Base-by-base conservation (phyloP, 2,888 invertebrate species). In the Chloroclysta siterata region DNA sequence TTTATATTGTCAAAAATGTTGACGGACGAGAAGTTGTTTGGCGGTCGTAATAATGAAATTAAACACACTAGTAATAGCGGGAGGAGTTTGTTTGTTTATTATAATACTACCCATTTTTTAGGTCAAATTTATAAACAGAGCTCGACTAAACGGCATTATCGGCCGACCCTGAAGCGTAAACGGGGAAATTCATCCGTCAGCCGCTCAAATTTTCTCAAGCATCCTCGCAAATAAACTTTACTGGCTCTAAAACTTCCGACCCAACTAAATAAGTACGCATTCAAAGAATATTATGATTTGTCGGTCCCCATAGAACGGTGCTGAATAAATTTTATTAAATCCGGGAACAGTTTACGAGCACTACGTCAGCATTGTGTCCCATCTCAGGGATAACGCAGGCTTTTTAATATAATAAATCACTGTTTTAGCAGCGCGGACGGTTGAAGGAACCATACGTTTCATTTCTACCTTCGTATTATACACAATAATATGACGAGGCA, bases 271-370 rank as follows among this genome's bases (percentile, higher is more conserved):
- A 90, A 90, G 89, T 89, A 85, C 84, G 83, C 83, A 87, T 90
- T 87, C 84, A 79, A 80, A 78, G 83, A 82, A 85, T 88, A 89
- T 89, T 89, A 90, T 90, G 90, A 90, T 90, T 90, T 90, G 89
- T 90, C 84, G 87, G 85, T 83, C 86, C 83, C 88, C 80, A 80
- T 87, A 89, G 88, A 84, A 83, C 73, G 80, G 78, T 79, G 84
- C 82, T 87, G 89, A 90, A 91, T 91, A 89, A 89, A 90, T 91
- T 90, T 90, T 90, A 90, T 89, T 90, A 90, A 90, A 90, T 88
- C 89, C 85, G 80, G 81, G 85, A 85, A 79, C 83, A 85, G 85
- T 90, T 90, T 90, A 90, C 84, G 90, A 88, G 80, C 81, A 77
- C 84, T 78, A 80, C 85, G 86, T 90, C 89, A 90, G 89, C 88